Percentiles rank a stretch among this genome's conserved stretches.
These are phyloP conservation scores for Rattus rattus DNA, from an alignment of 2,113 vertebrate species.

Conservation along the genomic window DNA sequence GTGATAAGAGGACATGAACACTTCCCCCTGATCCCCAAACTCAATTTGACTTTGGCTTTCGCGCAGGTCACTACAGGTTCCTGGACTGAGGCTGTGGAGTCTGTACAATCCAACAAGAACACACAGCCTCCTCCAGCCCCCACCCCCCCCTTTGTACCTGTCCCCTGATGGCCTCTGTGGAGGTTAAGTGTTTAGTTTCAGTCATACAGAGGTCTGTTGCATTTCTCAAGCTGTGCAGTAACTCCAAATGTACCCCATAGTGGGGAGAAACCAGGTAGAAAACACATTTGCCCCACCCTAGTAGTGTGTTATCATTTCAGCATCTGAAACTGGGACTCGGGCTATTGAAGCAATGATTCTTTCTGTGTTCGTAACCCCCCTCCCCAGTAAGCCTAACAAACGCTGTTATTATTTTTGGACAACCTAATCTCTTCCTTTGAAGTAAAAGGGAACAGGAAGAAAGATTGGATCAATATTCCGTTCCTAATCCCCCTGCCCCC, in stretches of 20 bases:
- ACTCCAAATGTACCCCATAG: not conserved
- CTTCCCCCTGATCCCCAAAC: not conserved
- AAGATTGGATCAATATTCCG: not conserved
- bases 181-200: not conserved
- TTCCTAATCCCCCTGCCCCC: not conserved
- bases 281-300: not conserved
- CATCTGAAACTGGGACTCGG: not conserved
- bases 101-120: not conserved
- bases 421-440: constrained; percentile 6
- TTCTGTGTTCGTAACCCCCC: not conserved
- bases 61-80: not conserved
- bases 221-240: not conserved
- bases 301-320: not conserved
- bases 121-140: not conserved
- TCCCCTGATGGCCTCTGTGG: not conserved
- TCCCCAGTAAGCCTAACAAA: constrained; percentile 35
- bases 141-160: not conserved
- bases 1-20: constrained; percentile 18
- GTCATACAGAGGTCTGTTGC: not conserved
- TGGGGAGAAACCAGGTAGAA: not conserved
- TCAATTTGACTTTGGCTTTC: constrained; percentile 1
- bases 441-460: constrained; percentile 1
- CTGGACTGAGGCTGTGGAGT: not conserved
- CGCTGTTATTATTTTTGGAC: not conserved
- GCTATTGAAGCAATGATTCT: constrained; percentile 47